Conservation (phyloP, 2,888 invertebrate species). For the Nasonovia ribisnigri region DNA sequence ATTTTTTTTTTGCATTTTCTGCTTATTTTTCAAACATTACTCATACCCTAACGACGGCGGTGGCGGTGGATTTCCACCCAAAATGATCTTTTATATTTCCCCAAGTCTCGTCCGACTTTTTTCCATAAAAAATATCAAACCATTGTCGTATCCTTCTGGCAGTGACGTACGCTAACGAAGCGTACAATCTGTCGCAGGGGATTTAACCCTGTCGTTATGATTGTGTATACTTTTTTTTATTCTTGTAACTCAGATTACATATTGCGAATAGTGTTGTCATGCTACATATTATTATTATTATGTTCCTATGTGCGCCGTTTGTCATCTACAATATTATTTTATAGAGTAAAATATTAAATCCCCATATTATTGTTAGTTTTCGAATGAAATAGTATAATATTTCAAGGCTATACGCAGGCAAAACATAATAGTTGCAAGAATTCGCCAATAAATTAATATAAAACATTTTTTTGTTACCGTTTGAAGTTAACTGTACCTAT, state of each 20-base stretch:
- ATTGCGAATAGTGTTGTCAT: background rate
- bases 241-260: conserved; percentile 31
- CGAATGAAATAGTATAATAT: background rate
- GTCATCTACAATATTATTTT: conserved; percentile 8
- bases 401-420: background rate
- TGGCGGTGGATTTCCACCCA: background rate
- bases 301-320: background rate
- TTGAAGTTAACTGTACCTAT: background rate
- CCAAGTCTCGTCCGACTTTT: conserved; percentile 17
- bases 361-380: background rate
- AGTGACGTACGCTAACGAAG: conserved; percentile 62
- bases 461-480: background rate
- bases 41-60: background rate
- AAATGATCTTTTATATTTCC: conserved; percentile 49
- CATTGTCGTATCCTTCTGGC: conserved; percentile 57
- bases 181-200: conserved; percentile 61
- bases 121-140: conserved; percentile 59
- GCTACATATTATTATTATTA: background rate
- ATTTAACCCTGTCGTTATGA: conserved; percentile 54
- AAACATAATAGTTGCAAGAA: background rate
- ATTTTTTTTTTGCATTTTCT: conserved; percentile 30
- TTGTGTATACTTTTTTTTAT: conserved; percentile 22
- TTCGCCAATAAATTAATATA: background rate
- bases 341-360: background rate
- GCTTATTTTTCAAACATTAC: conserved; percentile 34